Base-by-base conservation (phyloP, 2,797 vertebrate species). In the Rhinoraja longicauda region DNA sequence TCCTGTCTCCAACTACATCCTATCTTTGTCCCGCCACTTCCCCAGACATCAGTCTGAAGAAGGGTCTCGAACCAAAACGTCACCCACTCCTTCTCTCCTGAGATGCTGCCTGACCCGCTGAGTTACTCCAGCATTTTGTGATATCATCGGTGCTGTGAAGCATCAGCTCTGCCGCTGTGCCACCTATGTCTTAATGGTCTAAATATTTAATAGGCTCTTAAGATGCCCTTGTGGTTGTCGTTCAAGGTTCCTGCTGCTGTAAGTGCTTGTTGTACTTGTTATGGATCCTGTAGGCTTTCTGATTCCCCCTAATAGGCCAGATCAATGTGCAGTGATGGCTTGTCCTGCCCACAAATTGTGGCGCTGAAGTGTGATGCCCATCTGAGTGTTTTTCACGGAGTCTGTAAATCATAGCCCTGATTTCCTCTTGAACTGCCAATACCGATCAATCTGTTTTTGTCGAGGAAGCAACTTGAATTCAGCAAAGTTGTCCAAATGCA, bases 261-360 rank as follows among this genome's bases (percentile, higher is more conserved):
- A 36, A 67, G n/a, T 88, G 36, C 17, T 67, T 64, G 84, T 29
- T 64, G 84, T 62, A 32, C n/a, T 0, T n/a, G 59, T 67, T 67
- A 19, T 21, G 8, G 29, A 64, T 62, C 84, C 32, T 62, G 12
- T n/a, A 62, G 4, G 29, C 26, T 36, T 67, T 88, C 29, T 67
- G 84, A 36, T 67, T 67, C 84, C 62, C 62, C 17, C 36, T 64
- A 88, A 88, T 36, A 88, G 84, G 29, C 15, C 64, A 8, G 84
- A 88, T 88, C 84, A 88, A 88, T 88, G 64, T 67, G 15, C 84
- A 88, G 67, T 86, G 59, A 88, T 64, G 32, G n/a, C 15, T 88
- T 88, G 59, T 67, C 17, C 1, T 62, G 84, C 17, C 6, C 17
- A 67, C 59, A 88, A 21, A 62, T 86, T 86, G 82, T 88, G 84